Evolutionary conservation across 2,113 vertebrate species (phyloP), one percentile per base, ranked within the genome.

Genomic region (Paralichthys olivaceus): DNA sequence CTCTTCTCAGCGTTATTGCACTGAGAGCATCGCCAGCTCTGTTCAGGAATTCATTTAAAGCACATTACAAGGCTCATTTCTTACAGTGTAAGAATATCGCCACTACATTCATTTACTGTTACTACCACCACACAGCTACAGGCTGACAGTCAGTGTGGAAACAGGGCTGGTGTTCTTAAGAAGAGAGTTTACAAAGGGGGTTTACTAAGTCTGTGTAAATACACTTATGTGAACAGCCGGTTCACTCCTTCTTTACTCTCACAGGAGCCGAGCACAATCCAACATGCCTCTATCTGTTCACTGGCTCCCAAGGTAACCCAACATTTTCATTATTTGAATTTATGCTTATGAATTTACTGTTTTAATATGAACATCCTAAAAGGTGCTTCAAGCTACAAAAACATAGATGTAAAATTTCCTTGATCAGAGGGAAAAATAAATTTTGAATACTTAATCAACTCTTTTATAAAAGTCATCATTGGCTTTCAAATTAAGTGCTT

Each of bases 211-310:
- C 77, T 90, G 69, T 81, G 91, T 81, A 92, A 91, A 92, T 89
- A 79, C 29, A 58, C 49, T 1, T 87, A 62, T 91, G 85, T 91
- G 90, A 87, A 83, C 89, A 91, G 90, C 89, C 84, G 93, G 70
- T 63, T 58, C 68, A 77, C 78, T 67, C 70, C 79, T n/a, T 40
- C 5, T 40, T 5, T 40, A 40, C 11, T 47, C 77, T 80, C 75
- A 53, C 51, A 60, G 60, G 74, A 25, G 49, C 34, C 61, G 20
- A 63, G 59, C 23, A 28, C n/a, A 45, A 29, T 61, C 40, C 56
- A 45, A n/a, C 51, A 8, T 57, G 3, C 22, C 13, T 59, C 37
- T 55, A 19, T 23, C 22, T 66, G 13, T 51, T 74, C 45, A 12
- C 63, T 43, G 57, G 28, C 53, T 84, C 72, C 80, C 75, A 8